Percentiles rank a stretch among this genome's conserved stretches.
Conservation (phyloP, 2,113 vertebrate genomes). For the Pampusana beccarii region DNA sequence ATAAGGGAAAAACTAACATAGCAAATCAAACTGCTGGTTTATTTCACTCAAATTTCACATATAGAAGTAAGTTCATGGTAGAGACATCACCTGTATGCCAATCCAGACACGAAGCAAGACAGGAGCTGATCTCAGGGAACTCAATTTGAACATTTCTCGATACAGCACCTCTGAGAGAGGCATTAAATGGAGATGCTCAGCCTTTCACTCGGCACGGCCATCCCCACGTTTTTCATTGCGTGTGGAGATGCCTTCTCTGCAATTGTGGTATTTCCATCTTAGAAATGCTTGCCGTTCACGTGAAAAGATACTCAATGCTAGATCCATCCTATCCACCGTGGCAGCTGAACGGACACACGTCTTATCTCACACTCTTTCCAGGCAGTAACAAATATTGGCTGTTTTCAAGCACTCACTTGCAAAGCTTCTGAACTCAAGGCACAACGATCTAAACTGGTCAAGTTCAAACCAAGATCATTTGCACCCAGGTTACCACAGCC, state of each 20-base stretch:
- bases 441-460: not conserved
- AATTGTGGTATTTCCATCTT: not conserved
- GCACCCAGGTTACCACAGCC: not conserved
- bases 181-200: not conserved
- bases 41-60: not conserved
- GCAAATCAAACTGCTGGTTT: not conserved
- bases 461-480: not conserved
- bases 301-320: not conserved
- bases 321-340: not conserved
- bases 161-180: not conserved
- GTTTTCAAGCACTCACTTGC: not conserved
- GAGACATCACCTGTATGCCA: not conserved
- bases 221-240: not conserved
- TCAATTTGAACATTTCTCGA: not conserved
- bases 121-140: not conserved
- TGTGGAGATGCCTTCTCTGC: accelerated
- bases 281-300: not conserved
- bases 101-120: not conserved
- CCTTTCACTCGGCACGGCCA: not conserved
- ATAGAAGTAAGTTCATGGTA: not conserved
- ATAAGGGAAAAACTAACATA: not conserved
- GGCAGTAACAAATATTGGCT: not conserved
- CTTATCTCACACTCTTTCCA: not conserved
- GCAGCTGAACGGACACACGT: not conserved
- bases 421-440: not conserved